phyloP scores from a whole-genome alignment of 2,888 invertebrate genomes.

The Aphodius granarius region DNA sequence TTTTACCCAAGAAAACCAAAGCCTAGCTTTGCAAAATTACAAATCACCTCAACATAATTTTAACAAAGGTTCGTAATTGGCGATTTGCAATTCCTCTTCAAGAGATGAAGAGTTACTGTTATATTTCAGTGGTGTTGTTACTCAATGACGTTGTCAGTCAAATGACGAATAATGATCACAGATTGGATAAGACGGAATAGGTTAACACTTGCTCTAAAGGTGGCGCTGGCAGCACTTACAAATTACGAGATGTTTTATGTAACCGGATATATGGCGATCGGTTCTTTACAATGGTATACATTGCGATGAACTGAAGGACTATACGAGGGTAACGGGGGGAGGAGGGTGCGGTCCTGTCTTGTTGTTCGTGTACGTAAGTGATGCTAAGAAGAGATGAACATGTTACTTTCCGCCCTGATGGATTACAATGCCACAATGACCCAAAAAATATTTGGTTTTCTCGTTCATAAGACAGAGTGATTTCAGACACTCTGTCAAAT shows the following conservation, averaged over 20 bases:
- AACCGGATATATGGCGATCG: conserved; percentile 13
- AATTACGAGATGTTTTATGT: conserved; percentile 3
- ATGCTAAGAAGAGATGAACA: background rate
- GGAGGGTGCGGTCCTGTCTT: background rate
- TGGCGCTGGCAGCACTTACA: background rate
- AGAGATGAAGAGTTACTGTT: background rate
- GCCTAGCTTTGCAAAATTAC: background rate
- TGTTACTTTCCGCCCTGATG: background rate
- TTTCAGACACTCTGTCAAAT: no score
- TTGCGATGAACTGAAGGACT: background rate
- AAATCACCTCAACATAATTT: background rate
- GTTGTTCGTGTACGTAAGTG: background rate
- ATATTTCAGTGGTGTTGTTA: background rate
- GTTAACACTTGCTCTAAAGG: background rate
- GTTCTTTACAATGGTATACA: conserved; percentile 8
- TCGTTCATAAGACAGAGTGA: no score
- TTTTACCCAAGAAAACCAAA: background rate
- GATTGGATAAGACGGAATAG: conserved; percentile 5
- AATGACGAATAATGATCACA: conserved; percentile 1
- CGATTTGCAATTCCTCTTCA: background rate
- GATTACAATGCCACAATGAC: background rate
- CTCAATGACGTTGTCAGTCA: conserved; percentile 6
- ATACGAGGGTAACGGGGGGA: background rate
- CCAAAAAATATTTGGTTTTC: background rate
- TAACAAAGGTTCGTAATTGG: background rate